Evolutionary conservation across 1,140 invertebrate species (phyloP).

Genomic region (Andrena cerasifolii): DNA sequence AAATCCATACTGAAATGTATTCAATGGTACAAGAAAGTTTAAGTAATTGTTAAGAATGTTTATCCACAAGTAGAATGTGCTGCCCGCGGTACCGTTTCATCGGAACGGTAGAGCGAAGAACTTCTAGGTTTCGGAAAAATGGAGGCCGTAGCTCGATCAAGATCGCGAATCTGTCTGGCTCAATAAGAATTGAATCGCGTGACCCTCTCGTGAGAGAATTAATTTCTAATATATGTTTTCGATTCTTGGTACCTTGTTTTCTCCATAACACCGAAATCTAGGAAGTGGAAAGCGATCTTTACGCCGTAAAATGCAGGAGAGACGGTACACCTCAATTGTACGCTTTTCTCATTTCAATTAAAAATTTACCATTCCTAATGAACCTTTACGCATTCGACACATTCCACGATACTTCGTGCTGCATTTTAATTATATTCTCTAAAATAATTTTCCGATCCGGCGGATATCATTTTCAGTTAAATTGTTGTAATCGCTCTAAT

Average conservation of each 20-base stretch:
- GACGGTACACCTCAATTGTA: constrained; percentile 35
- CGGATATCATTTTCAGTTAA: background rate
- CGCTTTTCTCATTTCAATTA: constrained; percentile 28
- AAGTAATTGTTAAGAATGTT: constrained; percentile 23
- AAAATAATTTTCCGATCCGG: background rate
- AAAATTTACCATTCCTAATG: constrained; percentile 5
- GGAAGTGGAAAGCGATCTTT: constrained; percentile 16
- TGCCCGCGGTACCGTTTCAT: constrained; percentile 26
- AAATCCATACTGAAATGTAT: background rate
- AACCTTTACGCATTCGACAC: background rate
- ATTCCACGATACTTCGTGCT: background rate
- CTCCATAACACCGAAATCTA: constrained; percentile 7
- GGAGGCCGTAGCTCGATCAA: constrained; percentile 35
- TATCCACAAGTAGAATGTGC: constrained; percentile 19
- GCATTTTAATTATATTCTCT: background rate
- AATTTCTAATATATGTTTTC: background rate
- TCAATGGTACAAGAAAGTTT: background rate
- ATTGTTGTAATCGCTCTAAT: background rate
- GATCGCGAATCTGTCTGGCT: constrained; percentile 11
- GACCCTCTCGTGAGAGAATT: background rate
- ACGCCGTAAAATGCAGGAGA: constrained; percentile 48
- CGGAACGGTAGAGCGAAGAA: constrained; percentile 35
- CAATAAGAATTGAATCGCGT: constrained; percentile 15
- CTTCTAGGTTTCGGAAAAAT: constrained; percentile 37
- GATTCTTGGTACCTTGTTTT: constrained; percentile 21